Conservation (phyloP, 2,888 invertebrate genomes). For the Erebia ligea region DNA sequence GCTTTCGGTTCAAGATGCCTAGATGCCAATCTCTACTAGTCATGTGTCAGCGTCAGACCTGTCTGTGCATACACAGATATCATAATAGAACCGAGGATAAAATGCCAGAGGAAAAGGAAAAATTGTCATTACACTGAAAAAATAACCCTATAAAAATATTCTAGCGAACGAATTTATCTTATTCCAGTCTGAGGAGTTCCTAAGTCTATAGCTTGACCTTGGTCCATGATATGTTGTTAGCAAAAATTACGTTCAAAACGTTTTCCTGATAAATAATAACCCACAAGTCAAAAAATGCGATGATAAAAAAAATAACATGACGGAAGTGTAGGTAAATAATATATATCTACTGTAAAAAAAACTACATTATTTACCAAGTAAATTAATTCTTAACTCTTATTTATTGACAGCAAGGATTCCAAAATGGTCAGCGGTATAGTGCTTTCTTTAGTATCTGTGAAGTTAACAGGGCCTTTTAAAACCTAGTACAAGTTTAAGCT, state of each 20-base stretch:
- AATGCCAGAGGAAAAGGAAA: conserved; percentile 46
- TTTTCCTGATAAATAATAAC: too few relatives aligned
- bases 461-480: conserved; percentile 36
- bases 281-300: too few relatives aligned
- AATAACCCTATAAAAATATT: background rate
- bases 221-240: too few relatives aligned
- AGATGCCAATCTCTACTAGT: conserved; percentile 68
- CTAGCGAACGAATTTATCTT: background rate
- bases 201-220: too few relatives aligned
- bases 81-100: conserved; percentile 47
- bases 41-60: conserved; percentile 62
- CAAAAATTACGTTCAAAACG: too few relatives aligned
- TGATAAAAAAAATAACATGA: too few relatives aligned
- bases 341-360: background rate
- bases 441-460: conserved; percentile 45
- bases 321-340: background rate
- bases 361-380: conserved; percentile 41
- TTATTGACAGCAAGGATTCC: conserved; percentile 52
- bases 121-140: background rate
- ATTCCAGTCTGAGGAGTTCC: too few relatives aligned
- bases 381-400: conserved; percentile 59
- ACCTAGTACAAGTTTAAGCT: conserved; percentile 36
- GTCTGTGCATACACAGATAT: conserved; percentile 38
- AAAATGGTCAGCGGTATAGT: conserved; percentile 51
- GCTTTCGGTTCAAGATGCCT: conserved; percentile 51